Evolutionary conservation across 2,888 invertebrate genomes (phyloP), one percentile per base, ranked within the genome.

Genomic region (Escarpia spicata): DNA sequence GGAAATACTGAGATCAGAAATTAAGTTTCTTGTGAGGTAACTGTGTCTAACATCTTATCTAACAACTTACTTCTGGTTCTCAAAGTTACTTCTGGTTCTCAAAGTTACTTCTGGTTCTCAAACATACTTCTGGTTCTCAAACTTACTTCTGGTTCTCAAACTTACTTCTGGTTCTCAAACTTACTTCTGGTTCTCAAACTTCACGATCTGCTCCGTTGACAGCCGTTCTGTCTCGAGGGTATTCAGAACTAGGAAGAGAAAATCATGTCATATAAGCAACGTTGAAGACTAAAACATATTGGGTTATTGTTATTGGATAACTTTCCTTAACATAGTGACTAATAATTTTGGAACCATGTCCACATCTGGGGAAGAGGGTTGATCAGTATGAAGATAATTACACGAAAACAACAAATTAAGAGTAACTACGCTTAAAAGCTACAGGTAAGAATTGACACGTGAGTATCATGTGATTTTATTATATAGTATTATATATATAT

Each of bases 101-200:
- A n/a, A n/a, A n/a, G n/a, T n/a, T n/a, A n/a, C n/a, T n/a, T n/a
- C n/a, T 75, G 75, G 75, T 75, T 75, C 75, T 75, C 75, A n/a
- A 75, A 75, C 75, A n/a, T n/a, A n/a, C n/a, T n/a, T n/a, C n/a
- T 75, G 75, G 75, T 75, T 75, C 75, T 75, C 75, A n/a, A 75
- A 75, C 75, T 75, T 75, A n/a, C n/a, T n/a, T n/a, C n/a, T 75
- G 75, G 75, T 75, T 75, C 75, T 75, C 75, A n/a, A 75, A 75
- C 75, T 75, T 75, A n/a, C n/a, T n/a, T n/a, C n/a, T n/a, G n/a
- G n/a, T n/a, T n/a, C n/a, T n/a, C n/a, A n/a, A 75, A 26, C 75
- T 26, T 75, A 75, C 75, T 75, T 75, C 75, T 75, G 75, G 75
- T 75, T 75, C 75, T 75, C 75, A n/a, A 75, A 75, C 75, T 75